Evolutionary conservation across 2,888 invertebrate genomes (phyloP), one percentile per base, ranked within the genome.

Genomic region (Nesidiocoris tenuis): DNA sequence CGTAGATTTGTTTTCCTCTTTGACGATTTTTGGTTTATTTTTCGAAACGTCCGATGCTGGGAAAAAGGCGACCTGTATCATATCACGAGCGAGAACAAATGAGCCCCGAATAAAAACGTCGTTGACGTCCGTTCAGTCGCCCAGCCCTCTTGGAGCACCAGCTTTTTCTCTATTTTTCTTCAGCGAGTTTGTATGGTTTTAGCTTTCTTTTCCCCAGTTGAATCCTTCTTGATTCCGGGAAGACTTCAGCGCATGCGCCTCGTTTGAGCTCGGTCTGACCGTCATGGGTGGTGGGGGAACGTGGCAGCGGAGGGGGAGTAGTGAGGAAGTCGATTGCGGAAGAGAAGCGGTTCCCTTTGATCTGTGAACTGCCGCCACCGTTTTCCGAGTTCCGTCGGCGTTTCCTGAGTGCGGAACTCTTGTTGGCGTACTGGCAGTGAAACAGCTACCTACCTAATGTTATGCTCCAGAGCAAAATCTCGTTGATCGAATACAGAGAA

Each of bases 71-170:
- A 25, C 57, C 72, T 54, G 39, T 72, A 61, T 59, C 39, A 72
- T 72, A 72, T 72, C 3, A 59, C n/a, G 74, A 65, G 74, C 39
- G 74, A 75, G 74, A 75, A 75, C 74, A 75, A 75, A 75, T 75
- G 66, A 75, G 74, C 65, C 56, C 74, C 57, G 66, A 75, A 66
- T 75, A 75, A 75, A 75, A 75, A 75, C 74, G 12, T 23, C 24
- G 22, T 22, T 59, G 22, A n/a, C 59, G 22, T 59, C 57, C 22
- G 22, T 56, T 59, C 72, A n/a, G 21, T 39, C 57, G n/a, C 57
- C 39, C 12, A 19, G 54, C 55, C 55, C 67, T 67, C 55, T 56
- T 21, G n/a, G 55, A n/a, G n/a, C 23, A 17, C 55, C 67, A 16
- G 22, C 56, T 18, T 9, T 56, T 67, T 55, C 67, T 67, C 23